Conservation (phyloP, 2,888 invertebrate species). For the Hoplodrina ambigua region DNA sequence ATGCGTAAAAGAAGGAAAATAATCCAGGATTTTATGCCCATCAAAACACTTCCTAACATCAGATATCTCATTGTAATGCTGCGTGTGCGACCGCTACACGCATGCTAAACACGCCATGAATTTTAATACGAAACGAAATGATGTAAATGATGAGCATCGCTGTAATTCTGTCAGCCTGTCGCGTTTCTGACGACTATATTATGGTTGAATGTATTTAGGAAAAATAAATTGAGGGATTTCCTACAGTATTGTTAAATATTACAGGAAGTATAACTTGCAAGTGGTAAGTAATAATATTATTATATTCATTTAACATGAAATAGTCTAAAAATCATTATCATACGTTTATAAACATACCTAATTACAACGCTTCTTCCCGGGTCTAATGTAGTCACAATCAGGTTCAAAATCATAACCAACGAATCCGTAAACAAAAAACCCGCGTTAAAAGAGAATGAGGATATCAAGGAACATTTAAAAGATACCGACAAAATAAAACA, state of each 20-base stretch:
- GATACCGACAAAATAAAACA: not conserved
- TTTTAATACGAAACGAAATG: constrained; percentile 60
- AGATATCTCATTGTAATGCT: constrained; percentile 73
- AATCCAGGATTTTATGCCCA: not conserved
- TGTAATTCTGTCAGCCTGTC: constrained; percentile 44
- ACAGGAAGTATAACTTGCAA: not conserved
- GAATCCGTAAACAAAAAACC: not conserved
- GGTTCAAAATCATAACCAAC: too few species aligned
- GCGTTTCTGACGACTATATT: constrained; percentile 28
- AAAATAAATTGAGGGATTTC: not conserved
- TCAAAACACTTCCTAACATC: constrained; percentile 38
- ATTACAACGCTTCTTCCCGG: too few species aligned
- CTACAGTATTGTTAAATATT: not conserved
- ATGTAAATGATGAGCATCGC: constrained; percentile 50
- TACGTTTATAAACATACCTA: too few species aligned
- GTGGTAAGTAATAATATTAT: not conserved
- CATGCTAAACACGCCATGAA: constrained; percentile 65
- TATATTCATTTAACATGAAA: too few species aligned
- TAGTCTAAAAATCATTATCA: too few species aligned
- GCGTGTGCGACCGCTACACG: constrained; percentile 67
- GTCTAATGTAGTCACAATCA: not conserved
- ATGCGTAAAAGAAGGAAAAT: not conserved
- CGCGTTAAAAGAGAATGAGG: not conserved
- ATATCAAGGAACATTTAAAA: not conserved
- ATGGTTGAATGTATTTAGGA: constrained; percentile 3